Evolutionary conservation across 92 coral and sea anemone genomes (phyloP).

Genomic region (Palythoa heliodiscus): DNA sequence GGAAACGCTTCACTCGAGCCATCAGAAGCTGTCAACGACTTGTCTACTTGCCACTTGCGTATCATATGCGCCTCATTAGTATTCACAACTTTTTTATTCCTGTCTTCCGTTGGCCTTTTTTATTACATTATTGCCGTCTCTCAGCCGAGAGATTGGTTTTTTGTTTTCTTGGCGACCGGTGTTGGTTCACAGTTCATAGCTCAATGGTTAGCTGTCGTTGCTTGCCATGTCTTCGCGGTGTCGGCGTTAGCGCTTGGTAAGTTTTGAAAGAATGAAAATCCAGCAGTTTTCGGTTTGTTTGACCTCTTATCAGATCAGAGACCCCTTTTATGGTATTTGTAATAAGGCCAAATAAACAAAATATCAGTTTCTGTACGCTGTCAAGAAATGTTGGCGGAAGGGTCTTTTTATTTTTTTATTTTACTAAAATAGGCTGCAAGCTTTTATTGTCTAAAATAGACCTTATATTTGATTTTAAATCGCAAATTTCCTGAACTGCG

Average conservation of each 20-base stretch:
- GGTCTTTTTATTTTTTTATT: too few relatives aligned
- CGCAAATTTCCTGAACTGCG: too few relatives aligned
- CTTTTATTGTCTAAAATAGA: too few relatives aligned
- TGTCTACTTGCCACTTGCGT: constrained; percentile 40
- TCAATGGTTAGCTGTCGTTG: constrained; percentile 75
- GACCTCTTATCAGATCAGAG: too few relatives aligned
- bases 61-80: constrained; percentile 47
- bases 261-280: not conserved
- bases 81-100: constrained; percentile 42
- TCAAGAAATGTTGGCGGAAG: too few relatives aligned
- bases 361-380: too few relatives aligned
- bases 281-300: too few relatives aligned
- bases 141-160: constrained; percentile 60
- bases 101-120: constrained; percentile 64
- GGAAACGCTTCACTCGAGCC: constrained; percentile 17
- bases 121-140: constrained; percentile 53
- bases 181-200: constrained; percentile 79
- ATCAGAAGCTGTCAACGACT: constrained; percentile 54
- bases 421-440: too few relatives aligned
- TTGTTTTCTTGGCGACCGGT: constrained; percentile 58
- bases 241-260: constrained; percentile 65
- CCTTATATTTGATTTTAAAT: too few relatives aligned
- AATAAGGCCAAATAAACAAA: too few relatives aligned
- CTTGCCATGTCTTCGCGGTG: constrained; percentile 75
- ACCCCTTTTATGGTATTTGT: too few relatives aligned